Evolutionary conservation across 1,140 invertebrate genomes (phyloP), one percentile per base, ranked within the genome.

Genomic region (Megalonaias nervosa): DNA sequence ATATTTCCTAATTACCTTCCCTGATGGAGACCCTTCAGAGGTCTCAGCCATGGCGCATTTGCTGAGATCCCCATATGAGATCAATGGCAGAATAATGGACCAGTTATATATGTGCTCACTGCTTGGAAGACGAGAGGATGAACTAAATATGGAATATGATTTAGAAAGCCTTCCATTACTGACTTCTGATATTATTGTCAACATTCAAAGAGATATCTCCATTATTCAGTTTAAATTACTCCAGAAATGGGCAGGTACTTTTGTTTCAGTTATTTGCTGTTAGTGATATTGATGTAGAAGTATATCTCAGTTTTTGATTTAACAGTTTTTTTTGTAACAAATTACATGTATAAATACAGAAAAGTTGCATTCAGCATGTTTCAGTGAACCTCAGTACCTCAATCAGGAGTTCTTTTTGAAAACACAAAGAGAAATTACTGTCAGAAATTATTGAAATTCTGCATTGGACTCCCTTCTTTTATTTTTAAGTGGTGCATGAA

Each of bases 1-100:
- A 23, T 78, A 73, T 60, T 78, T 78, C 57, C 48, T 78, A 26
- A 61, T 78, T 73, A 73, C 71, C 59, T 67, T 67, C 64, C 76
- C 71, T 78, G 71, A 69, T 38, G 23, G 69, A 31, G n/a, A 68
- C 16, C 1, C 38, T 16, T 58, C 70, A 14, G 19, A 38, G 15
- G 71, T 67, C n/a, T 73, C 23, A 56, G 76, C 71, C 16, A 38
- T 26, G 61, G 76, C 71, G 19, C 38, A 73, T 67, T 38, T 78
- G 56, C 71, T 78, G 56, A 56, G 48, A 9, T 71, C 73, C 21
- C 76, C 76, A 57, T 78, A 78, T 60, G 16, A 73, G 57, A 55
- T 78, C 1, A 78, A 67, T 73, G 66, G 76, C 57, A 38, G 48
- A 12, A 17, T 78, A 31, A 60, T 69, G 19, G 62, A 55, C n/a